These are phyloP conservation scores for Sitta carolinensis DNA, from an alignment of 2,797 vertebrate genomes.

Conservation along the genomic window DNA sequence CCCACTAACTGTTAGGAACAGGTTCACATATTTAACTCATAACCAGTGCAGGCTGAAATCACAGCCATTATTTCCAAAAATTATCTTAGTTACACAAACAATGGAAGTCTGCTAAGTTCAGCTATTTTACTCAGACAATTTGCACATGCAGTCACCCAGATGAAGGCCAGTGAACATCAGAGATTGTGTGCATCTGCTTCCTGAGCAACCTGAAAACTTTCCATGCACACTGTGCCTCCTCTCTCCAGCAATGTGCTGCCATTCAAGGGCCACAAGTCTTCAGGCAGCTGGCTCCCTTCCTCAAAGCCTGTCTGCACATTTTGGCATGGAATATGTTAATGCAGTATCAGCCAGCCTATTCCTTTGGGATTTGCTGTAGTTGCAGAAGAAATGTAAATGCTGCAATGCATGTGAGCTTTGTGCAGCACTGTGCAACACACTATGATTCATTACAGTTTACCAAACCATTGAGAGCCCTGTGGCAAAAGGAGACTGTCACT, in stretches of 20 bases:
- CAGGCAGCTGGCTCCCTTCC: background rate
- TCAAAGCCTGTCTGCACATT: background rate
- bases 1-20: background rate
- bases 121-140: background rate
- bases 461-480: background rate
- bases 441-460: background rate
- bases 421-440: rapidly evolving
- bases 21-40: background rate
- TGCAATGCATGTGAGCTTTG: background rate
- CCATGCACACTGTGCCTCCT: background rate
- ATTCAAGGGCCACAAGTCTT: background rate
- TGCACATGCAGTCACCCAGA: background rate
- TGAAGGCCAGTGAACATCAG: background rate
- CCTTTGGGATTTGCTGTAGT: background rate
- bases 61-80: background rate
- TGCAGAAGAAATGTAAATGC: background rate
- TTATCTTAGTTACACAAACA: background rate
- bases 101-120: background rate
- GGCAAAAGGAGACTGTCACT: background rate
- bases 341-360: background rate
- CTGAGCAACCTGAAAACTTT: background rate
- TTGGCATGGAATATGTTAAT: background rate
- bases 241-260: background rate
- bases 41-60: background rate
- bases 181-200: background rate